These are phyloP conservation scores for Nylanderia fulva DNA, from an alignment of 1,140 invertebrate species.

Conservation along the genomic window DNA sequence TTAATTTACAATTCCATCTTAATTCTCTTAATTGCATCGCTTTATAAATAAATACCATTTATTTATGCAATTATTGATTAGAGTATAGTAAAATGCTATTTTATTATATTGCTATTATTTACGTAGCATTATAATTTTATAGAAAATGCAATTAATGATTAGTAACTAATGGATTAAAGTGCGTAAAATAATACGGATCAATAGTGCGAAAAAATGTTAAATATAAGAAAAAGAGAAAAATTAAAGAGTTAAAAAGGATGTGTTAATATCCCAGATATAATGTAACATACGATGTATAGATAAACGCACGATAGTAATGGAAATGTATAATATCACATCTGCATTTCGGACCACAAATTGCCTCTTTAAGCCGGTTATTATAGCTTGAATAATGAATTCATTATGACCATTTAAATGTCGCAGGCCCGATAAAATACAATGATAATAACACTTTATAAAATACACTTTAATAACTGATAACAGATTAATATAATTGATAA, in stretches of 20 bases:
- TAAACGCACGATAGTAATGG: constrained; percentile 68
- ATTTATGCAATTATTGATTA: background rate
- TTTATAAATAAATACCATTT: constrained; percentile 2
- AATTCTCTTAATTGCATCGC: background rate
- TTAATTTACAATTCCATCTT: background rate
- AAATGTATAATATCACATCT: constrained; percentile 70
- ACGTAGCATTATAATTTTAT: background rate
- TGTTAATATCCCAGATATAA: constrained; percentile 71
- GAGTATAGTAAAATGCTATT: background rate
- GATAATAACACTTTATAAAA: constrained; percentile 1
- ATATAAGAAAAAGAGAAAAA: background rate
- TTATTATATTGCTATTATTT: background rate
- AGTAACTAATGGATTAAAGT: background rate
- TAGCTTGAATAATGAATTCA: constrained; percentile 41
- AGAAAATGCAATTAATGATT: constrained; percentile 4
- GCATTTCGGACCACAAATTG: constrained; percentile 68
- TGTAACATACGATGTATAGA: constrained; percentile 60
- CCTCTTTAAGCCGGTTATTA: constrained; percentile 64
- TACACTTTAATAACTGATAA: background rate
- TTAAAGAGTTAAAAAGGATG: background rate
- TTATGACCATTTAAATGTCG: constrained; percentile 54
- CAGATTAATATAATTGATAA: background rate
- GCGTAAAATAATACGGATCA: background rate
- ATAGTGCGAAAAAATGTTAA: background rate
- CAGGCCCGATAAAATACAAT: background rate